A percentile compares a stretch with the other conserved stretches of the same genome.
phyloP scores from a whole-genome alignment of 2,888 invertebrate genomes.

The Xylota segnis region DNA sequence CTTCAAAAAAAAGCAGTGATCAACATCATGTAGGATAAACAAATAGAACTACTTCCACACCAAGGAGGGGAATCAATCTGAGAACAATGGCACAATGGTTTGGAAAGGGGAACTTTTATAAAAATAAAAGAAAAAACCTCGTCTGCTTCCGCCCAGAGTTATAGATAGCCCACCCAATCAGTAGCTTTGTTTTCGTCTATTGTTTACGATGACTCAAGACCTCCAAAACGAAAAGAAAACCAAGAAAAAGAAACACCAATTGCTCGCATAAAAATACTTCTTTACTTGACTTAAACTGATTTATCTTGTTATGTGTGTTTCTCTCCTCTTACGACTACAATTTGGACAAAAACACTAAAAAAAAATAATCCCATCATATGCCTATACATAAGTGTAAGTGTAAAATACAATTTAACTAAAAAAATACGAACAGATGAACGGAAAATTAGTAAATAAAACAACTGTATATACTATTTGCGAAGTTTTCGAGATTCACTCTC shows the following conservation, averaged over 20 bases:
- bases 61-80: no score
- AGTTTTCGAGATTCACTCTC: conserved; percentile 40
- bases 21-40: no score
- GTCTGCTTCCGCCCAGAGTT: no score
- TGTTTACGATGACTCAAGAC: not conserved
- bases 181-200: no score
- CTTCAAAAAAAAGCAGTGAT: no score
- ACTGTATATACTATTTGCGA: conserved; percentile 33
- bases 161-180: no score
- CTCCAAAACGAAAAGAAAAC: not conserved
- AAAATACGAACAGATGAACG: conserved; percentile 12
- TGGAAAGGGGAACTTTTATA: no score
- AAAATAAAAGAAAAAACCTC: no score
- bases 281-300: conserved; percentile 47
- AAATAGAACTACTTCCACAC: no score
- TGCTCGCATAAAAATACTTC: conserved; percentile 63
- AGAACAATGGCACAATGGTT: no score
- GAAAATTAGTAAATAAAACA: conserved; percentile 29
- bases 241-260: not conserved
- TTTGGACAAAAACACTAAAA: conserved; percentile 24
- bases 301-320: conserved; percentile 30
- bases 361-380: conserved; percentile 8
- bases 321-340: conserved; percentile 43
- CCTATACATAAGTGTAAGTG: conserved; percentile 15
- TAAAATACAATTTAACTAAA: conserved; percentile 44